Conservation (phyloP, 2,113 vertebrate species). For the Okapia johnstoni region DNA sequence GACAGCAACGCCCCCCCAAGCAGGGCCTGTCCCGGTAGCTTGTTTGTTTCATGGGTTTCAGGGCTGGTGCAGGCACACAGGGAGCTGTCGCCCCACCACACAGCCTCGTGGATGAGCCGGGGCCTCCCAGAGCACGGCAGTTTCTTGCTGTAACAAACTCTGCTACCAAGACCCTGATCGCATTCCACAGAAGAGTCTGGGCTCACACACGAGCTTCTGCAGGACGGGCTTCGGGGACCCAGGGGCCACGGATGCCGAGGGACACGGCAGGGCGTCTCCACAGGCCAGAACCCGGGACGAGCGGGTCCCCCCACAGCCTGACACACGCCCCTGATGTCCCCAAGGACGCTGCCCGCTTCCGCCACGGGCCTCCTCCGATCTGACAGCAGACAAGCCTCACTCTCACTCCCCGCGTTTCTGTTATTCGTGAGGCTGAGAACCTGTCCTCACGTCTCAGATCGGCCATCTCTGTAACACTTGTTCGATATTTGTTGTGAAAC, state of each 20-base stretch:
- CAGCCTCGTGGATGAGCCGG: rapidly evolving
- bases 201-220: neutral
- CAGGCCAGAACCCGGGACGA: neutral
- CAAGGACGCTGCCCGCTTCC: rapidly evolving
- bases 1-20: neutral
- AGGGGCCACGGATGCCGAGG: neutral
- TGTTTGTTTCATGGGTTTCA: rapidly evolving
- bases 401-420: neutral
- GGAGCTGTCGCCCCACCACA: neutral
- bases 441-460: neutral
- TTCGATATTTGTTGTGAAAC: neutral
- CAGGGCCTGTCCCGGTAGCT: neutral
- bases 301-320: rapidly evolving
- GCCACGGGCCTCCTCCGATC: rapidly evolving
- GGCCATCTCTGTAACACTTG: neutral
- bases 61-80: no score
- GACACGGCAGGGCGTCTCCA: neutral
- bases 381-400: neutral
- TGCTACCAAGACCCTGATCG: neutral
- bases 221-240: neutral
- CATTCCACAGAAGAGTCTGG: no score
- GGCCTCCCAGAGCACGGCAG: neutral
- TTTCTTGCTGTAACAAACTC: neutral
- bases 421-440: neutral
- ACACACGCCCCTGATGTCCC: neutral